phyloP scores from a whole-genome alignment of 2,888 invertebrate genomes.

The Melanostoma scalare region DNA sequence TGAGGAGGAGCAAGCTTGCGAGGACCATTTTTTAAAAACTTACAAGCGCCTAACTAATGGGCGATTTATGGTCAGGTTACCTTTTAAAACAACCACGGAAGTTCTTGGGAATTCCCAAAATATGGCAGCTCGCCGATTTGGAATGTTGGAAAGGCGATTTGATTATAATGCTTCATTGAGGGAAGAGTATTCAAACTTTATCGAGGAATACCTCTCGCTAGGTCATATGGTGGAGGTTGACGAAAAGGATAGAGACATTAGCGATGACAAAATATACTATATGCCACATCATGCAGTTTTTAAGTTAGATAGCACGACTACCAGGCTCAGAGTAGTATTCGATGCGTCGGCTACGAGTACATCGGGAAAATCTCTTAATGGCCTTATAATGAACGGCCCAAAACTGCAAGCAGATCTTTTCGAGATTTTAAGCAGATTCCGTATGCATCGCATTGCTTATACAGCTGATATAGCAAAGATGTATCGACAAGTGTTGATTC shows the following conservation, averaged over 20 bases:
- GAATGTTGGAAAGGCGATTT: neutral
- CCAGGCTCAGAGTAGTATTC: neutral
- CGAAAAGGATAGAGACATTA: neutral
- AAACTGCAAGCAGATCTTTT: neutral
- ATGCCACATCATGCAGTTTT: neutral
- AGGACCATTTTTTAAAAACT: neutral
- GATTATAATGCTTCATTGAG: neutral
- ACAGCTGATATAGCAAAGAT: slow-evolving; percentile 58
- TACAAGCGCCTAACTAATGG: slow-evolving; percentile 8
- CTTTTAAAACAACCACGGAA: slow-evolving; percentile 11
- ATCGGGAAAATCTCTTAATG: neutral
- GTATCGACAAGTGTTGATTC: slow-evolving; percentile 24
- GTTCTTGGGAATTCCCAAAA: slow-evolving; percentile 3
- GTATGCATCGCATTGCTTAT: slow-evolving; percentile 58
- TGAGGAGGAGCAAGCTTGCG: neutral
- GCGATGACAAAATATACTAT: neutral
- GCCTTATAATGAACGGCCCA: neutral
- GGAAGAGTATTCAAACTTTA: slow-evolving; percentile 1
- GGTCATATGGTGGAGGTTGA: neutral
- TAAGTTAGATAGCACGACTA: slow-evolving; percentile 2
- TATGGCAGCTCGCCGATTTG: slow-evolving; percentile 2
- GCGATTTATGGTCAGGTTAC: slow-evolving; percentile 2
- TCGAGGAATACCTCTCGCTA: neutral
- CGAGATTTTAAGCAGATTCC: neutral
- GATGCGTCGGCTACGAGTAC: slow-evolving; percentile 5